A percentile compares a stretch with the other conserved stretches of the same genome.
phyloP scores from a whole-genome alignment of 2,797 vertebrate genomes.

The Anniella stebbinsi region DNA sequence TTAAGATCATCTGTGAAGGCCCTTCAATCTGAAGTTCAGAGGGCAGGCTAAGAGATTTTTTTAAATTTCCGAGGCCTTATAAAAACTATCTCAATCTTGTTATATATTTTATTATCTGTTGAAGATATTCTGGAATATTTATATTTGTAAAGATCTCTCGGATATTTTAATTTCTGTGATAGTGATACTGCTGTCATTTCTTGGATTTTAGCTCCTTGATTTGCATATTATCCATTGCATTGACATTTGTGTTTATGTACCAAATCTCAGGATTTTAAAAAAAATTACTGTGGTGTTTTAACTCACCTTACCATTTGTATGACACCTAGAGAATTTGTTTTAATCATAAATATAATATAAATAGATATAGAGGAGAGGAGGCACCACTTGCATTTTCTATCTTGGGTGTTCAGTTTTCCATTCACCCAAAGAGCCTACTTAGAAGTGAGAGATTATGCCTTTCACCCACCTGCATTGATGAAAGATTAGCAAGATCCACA shows the following conservation, averaged over 20 bases:
- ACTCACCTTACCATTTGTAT: not conserved
- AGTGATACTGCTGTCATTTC: not conserved
- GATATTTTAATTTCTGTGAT: not conserved
- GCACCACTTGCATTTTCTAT: not conserved
- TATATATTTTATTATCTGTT: not conserved
- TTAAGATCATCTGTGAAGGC: too few relatives aligned
- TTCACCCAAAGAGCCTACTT: not conserved
- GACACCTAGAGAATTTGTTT: not conserved
- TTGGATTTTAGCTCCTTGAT: not conserved
- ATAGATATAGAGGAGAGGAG: not conserved
- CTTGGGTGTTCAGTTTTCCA: not conserved
- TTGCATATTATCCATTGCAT: not conserved
- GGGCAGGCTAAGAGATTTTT: too few relatives aligned
- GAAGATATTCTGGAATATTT: not conserved
- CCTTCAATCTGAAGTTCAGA: too few relatives aligned
- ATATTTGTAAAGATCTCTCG: not conserved
- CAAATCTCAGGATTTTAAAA: not conserved
- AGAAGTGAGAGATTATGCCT: conserved; percentile 10
- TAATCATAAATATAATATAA: not conserved
- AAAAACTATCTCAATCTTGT: not conserved
- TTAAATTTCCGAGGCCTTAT: not conserved
- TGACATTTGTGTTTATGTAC: not conserved
- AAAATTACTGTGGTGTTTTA: not conserved
- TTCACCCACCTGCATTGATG: conserved; percentile 83
- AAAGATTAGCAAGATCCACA: conserved; percentile 49